These are phyloP conservation scores for Orthosia gracilis DNA, from an alignment of 2,888 invertebrate species.

Conservation along the genomic window DNA sequence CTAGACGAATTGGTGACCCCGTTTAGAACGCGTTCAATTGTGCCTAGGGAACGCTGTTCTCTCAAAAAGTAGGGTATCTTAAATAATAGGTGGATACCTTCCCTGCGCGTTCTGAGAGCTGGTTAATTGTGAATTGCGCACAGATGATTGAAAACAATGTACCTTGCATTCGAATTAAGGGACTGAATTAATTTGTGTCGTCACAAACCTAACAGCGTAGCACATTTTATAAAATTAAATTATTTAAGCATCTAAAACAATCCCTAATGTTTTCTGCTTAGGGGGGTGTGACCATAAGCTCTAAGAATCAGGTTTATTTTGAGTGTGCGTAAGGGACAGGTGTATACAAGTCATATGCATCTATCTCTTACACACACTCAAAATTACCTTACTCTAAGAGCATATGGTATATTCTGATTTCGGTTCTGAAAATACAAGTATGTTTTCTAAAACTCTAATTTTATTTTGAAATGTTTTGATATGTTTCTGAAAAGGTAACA, in stretches of 20 bases:
- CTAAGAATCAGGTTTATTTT: too few relatives aligned
- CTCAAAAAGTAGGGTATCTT: slow-evolving; percentile 1
- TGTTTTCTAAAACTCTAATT: neutral
- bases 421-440: neutral
- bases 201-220: neutral
- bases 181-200: neutral
- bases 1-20: slow-evolving; percentile 26
- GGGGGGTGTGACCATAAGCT: too few relatives aligned
- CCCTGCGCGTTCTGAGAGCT: neutral
- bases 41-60: slow-evolving; percentile 14
- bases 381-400: too few relatives aligned
- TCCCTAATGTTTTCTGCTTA: neutral
- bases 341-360: too few relatives aligned
- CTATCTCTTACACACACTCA: too few relatives aligned
- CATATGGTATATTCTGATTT: too few relatives aligned
- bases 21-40: slow-evolving; percentile 18
- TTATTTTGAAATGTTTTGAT: neutral
- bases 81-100: neutral
- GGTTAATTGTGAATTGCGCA: neutral
- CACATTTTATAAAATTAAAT: neutral
- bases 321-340: too few relatives aligned
- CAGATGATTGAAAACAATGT: neutral
- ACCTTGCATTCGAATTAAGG: neutral
- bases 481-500: slow-evolving; percentile 19
- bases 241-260: neutral